A percentile compares a stretch with the other conserved stretches of the same genome.
phyloP scores from a whole-genome alignment of 2,888 invertebrate species.

The Lampropteryx suffumata region DNA sequence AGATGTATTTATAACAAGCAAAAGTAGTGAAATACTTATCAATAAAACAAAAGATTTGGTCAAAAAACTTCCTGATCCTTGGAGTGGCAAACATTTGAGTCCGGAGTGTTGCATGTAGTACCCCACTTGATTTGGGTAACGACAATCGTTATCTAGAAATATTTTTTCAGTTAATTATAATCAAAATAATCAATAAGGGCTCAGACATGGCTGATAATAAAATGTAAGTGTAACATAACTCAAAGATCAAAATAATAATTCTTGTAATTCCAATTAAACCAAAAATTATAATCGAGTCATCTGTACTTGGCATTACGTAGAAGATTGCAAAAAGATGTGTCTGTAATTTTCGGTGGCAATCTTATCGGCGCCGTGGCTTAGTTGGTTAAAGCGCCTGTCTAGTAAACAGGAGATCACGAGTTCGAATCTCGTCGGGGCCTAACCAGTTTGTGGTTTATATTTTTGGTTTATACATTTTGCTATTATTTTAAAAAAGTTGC shows the following conservation, averaged over 20 bases:
- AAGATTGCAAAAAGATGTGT: constrained; percentile 3
- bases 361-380: constrained; percentile 82
- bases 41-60: constrained; percentile 31
- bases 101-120: constrained; percentile 76
- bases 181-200: too few relatives aligned
- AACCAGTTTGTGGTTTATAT: constrained; percentile 26
- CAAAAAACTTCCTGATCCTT: constrained; percentile 44
- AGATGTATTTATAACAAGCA: background rate
- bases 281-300: too few relatives aligned
- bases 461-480: constrained; percentile 22
- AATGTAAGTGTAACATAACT: too few relatives aligned
- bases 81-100: constrained; percentile 68
- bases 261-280: too few relatives aligned
- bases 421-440: constrained; percentile 83
- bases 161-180: too few relatives aligned
- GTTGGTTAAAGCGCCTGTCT: constrained; percentile 83
- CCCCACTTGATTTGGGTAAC: constrained; percentile 85
- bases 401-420: constrained; percentile 83
- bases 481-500: background rate
- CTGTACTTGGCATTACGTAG: too few relatives aligned
- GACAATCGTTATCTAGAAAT: constrained; percentile 84
- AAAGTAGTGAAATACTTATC: constrained; percentile 39
- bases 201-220: too few relatives aligned
- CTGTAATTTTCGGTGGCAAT: constrained; percentile 38
- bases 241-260: too few relatives aligned